A percentile compares a stretch with the other conserved stretches of the same genome.
These are phyloP conservation scores for Meloidogyne chitwoodi DNA, from an alignment of 1,140 invertebrate genomes.

Conservation along the genomic window DNA sequence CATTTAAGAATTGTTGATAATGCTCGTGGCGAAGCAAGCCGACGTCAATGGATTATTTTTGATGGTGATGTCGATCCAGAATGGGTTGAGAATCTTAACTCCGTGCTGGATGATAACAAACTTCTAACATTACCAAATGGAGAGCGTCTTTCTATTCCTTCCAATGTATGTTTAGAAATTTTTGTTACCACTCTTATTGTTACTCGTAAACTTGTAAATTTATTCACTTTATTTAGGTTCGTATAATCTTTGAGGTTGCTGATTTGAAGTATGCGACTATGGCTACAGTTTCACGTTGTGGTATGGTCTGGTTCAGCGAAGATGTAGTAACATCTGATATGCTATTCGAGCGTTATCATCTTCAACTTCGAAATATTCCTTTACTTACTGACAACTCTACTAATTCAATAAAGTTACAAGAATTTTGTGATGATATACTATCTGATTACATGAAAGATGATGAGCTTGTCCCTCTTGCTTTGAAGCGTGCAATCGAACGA, in stretches of 20 bases:
- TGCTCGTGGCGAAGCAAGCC: slow-evolving; percentile 94
- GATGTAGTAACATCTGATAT: slow-evolving; percentile 96
- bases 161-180: slow-evolving; percentile 72
- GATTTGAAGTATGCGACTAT: slow-evolving; percentile 96
- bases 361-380: slow-evolving; percentile 78
- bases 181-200: too few species aligned
- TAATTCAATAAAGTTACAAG: slow-evolving; percentile 70
- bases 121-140: slow-evolving; percentile 94
- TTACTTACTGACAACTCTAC: slow-evolving; percentile 61
- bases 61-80: slow-evolving; percentile 79
- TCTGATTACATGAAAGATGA: slow-evolving; percentile 81
- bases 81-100: slow-evolving; percentile 96
- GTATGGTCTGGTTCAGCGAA: slow-evolving; percentile 98
- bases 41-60: slow-evolving; percentile 94
- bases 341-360: slow-evolving; percentile 94
- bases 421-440: slow-evolving; percentile 79
- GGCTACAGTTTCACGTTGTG: slow-evolving; percentile 97
- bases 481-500: slow-evolving; percentile 81
- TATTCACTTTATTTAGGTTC: slow-evolving; percentile 63
- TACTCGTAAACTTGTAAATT: too few species aligned
- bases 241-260: slow-evolving; percentile 99
- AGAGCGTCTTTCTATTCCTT: slow-evolving; percentile 90
- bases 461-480: slow-evolving; percentile 81
- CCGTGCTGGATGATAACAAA: slow-evolving; percentile 95
- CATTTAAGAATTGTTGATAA: slow-evolving; percentile 88